Evolutionary conservation across 1,140 invertebrate species (phyloP), one percentile per base, ranked within the genome.

Genomic region (Kradibia gibbosae): DNA sequence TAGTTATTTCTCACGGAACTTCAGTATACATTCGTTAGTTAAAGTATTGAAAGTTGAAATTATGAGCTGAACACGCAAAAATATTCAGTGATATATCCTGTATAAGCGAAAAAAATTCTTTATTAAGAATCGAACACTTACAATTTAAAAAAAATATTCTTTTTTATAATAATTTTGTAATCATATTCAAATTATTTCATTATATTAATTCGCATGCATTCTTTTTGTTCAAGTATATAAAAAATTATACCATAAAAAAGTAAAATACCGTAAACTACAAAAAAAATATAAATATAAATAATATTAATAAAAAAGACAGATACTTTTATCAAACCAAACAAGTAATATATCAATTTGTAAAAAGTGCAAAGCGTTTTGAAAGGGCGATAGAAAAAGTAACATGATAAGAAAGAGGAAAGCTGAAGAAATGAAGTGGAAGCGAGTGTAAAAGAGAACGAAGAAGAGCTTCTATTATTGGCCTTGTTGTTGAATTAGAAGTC

Each of bases 391-490:
- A 80, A 73, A 73, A 80, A 80, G 70, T 31, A 45, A 73, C 25
- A 73, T 80, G 78, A 80, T 72, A 72, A 80, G 78, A 48, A 80
- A 80, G 78, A 73, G 78, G 78, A 57, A 57, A 48, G 78, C 78
- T 25, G 28, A 80, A 73, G 78, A 80, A 80, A 80, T 80, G 70
- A 80, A 80, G 78, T 80, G 78, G 78, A 80, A 60, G 36, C 65
- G 39, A 67, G 53, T 7, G 25, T 80, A 73, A 42, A 50, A 1
- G 28, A 78, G 62, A 72, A 25, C 22, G 65, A 39, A 79, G 39
- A 79, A 62, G 45, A 80, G 65, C 73, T 80, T 72, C 78, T 62
- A 73, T 80, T 71, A 34, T 25, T 22, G 34, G n/a, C 57, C 34
- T 78, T 57, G 55, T 48, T 80, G 78, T 72, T 73, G 70, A 45